Percentiles rank a stretch among this genome's conserved stretches.
Evolutionary conservation across 2,113 vertebrate species (phyloP).

Genomic region (Cichladusa arquata): DNA sequence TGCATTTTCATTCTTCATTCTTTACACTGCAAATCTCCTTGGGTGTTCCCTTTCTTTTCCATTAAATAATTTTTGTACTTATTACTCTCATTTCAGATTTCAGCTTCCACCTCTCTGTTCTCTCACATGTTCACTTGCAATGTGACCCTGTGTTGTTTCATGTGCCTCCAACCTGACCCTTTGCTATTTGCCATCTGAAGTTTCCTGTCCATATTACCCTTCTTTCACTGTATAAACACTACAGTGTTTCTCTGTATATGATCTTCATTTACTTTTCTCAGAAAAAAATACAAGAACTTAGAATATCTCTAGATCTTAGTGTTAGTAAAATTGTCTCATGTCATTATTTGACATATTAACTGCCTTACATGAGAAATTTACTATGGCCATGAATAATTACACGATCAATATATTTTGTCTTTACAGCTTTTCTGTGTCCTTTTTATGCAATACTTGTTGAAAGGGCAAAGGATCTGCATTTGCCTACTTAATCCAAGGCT

Average conservation of each 20-base stretch:
- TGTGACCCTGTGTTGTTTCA: not conserved
- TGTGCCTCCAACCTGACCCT: not conserved
- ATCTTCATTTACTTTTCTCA: not conserved
- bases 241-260: not conserved
- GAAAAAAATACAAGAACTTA: not conserved
- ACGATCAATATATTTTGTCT: not conserved
- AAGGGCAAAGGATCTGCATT: not conserved
- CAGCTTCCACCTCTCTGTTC: not conserved
- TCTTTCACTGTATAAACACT: not conserved
- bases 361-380: not conserved
- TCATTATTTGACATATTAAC: not conserved
- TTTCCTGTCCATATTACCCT: not conserved
- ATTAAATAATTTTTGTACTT: not conserved
- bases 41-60: not conserved
- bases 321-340: not conserved
- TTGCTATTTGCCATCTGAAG: not conserved
- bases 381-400: not conserved
- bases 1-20: not conserved
- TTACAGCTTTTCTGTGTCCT: not conserved
- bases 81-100: conserved; percentile 14
- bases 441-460: not conserved
- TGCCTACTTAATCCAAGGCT: not conserved
- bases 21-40: not conserved
- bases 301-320: not conserved
- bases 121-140: not conserved